These are phyloP conservation scores for Procavia capensis DNA, from an alignment of 2,113 vertebrate species.

Conservation along the genomic window DNA sequence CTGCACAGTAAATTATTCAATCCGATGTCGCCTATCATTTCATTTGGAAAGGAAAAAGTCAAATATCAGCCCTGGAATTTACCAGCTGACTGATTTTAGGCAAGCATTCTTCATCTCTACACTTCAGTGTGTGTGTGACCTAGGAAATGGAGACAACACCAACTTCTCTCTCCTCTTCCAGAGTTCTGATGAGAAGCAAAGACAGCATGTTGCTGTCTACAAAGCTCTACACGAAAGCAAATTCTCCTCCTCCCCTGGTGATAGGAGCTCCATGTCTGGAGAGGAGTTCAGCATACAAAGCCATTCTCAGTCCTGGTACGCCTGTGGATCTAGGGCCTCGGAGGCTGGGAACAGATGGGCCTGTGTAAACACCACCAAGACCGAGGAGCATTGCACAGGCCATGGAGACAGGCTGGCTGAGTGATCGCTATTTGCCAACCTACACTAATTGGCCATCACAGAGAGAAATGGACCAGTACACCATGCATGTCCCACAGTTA, in stretches of 20 bases:
- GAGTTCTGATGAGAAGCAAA: accelerated
- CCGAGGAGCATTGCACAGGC: neutral
- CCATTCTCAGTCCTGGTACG: accelerated
- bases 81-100: neutral
- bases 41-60: constrained; percentile 8
- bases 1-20: neutral
- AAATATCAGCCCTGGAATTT: neutral
- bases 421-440: neutral
- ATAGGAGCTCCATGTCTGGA: accelerated
- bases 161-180: neutral
- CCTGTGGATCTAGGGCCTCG: neutral
- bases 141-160: neutral
- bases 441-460: neutral
- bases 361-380: neutral
- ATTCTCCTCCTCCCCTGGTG: neutral
- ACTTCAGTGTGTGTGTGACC: neutral
- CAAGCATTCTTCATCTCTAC: neutral
- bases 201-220: accelerated
- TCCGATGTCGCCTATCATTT: neutral
- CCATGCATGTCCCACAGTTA: accelerated
- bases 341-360: neutral
- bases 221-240: neutral
- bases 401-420: neutral
- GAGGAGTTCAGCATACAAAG: neutral
- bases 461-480: accelerated